phyloP scores from a whole-genome alignment of 2,888 invertebrate genomes.

The Nephrocerus scutellatus region DNA sequence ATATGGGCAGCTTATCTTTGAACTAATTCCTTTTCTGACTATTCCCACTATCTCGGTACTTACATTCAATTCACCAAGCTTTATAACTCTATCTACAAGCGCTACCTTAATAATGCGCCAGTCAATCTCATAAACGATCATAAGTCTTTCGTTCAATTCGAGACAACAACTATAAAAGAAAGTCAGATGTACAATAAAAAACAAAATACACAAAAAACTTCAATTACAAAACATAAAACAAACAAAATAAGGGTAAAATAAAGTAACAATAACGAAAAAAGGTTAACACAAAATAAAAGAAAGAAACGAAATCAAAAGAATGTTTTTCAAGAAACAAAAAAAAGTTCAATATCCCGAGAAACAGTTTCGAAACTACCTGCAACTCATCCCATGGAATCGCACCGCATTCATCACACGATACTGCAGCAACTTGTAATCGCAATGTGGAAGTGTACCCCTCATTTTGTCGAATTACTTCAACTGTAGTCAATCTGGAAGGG shows the following conservation, averaged over 20 bases:
- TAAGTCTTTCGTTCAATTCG: not conserved
- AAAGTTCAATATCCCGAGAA: conserved; percentile 3
- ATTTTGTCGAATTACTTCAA: conserved; percentile 67
- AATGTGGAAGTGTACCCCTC: conserved; percentile 59
- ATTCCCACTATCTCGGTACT: no score
- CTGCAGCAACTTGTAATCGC: conserved; percentile 62
- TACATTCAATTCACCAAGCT: no score
- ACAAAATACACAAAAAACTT: conserved; percentile 9
- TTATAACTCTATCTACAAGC: no score
- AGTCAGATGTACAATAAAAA: conserved; percentile 14
- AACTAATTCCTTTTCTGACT: no score
- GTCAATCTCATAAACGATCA: no score
- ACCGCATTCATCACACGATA: conserved; percentile 74
- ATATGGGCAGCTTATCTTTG: no score
- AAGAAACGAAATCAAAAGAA: conserved; percentile 5
- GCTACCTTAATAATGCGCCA: no score
- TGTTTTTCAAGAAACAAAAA: not conserved
- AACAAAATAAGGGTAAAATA: conserved; percentile 12
- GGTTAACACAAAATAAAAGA: conserved; percentile 5
- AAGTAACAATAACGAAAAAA: conserved; percentile 13
- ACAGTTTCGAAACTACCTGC: conserved; percentile 75
- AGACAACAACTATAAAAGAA: conserved; percentile 10
- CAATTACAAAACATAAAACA: conserved; percentile 3
- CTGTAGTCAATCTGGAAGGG: conserved; percentile 64
- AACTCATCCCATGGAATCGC: conserved; percentile 92